Conservation (phyloP, 2,888 invertebrate species). For the Pyrrhia umbra region DNA sequence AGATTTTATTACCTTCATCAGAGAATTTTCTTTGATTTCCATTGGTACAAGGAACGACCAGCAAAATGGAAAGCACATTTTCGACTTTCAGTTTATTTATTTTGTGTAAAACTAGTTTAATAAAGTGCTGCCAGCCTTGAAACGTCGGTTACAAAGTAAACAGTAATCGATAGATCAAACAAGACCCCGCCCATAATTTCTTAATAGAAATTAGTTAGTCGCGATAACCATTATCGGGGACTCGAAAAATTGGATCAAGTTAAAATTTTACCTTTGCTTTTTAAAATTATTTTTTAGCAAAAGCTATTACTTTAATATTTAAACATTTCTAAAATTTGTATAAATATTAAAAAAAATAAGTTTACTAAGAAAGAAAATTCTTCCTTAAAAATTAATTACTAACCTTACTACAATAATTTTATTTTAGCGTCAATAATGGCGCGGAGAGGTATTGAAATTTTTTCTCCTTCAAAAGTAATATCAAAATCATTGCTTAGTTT, state of each 20-base stretch:
- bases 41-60: not conserved
- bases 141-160: slow-evolving; percentile 42
- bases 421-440: too few relatives aligned
- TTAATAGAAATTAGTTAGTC: slow-evolving; percentile 29
- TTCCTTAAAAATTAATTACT: too few relatives aligned
- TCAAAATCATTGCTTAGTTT: not conserved
- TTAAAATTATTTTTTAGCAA: not conserved
- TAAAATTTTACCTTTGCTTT: slow-evolving; percentile 1
- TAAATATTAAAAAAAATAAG: too few relatives aligned
- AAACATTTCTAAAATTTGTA: too few relatives aligned
- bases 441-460: too few relatives aligned
- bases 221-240: slow-evolving; percentile 10
- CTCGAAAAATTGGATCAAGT: slow-evolving; percentile 2
- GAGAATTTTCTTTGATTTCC: slow-evolving; percentile 14
- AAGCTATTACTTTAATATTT: too few relatives aligned
- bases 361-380: too few relatives aligned
- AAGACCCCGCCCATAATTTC: slow-evolving; percentile 29
- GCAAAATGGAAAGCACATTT: slow-evolving; percentile 12
- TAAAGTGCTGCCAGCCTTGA: slow-evolving; percentile 23
- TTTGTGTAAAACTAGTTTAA: slow-evolving; percentile 30
- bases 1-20: not conserved
- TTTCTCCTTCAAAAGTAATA: too few relatives aligned
- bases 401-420: too few relatives aligned
- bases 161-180: slow-evolving; percentile 58
- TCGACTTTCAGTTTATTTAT: not conserved